Base-by-base conservation (phyloP, 2,797 vertebrate species). In the Hirundo rustica region DNA sequence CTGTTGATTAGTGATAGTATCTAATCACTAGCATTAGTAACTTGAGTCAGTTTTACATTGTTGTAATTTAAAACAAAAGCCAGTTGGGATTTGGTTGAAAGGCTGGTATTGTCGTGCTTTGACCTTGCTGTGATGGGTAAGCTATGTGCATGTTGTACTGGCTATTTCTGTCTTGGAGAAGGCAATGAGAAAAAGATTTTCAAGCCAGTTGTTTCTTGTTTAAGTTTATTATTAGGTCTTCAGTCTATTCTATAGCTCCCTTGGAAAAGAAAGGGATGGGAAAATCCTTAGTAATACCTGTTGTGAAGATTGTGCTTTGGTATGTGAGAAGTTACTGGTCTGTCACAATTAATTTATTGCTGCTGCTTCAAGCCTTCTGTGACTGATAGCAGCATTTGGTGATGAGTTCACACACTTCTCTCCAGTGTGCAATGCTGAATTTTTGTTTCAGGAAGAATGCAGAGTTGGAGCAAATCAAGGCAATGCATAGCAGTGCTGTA, bases 381-480 rank as follows among this genome's bases (percentile, higher is more conserved):
- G 54, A 62, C 42, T 65, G 40, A 4, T 22, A 55, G 38, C 6
- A 73, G 71, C 27, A 23, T 40, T 61, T 53, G 55, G 8, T 45
- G 12, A 20, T 13, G 42, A 23, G 10, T 62, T 77, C 18, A 83
- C 34, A 42, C 7, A 5, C 19, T 91, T 51, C 26, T 15, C 21
- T 87, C 34, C 25, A 83, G 40, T 0, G 0, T 16, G 5, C 16
- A 78, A 64, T 45, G 20, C 29, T 74, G 29, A 38, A 60, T 76
- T 95, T 60, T 32, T 30, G 34, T 93, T 87, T 61, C 88, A 99
- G 99, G 84, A 98, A 98, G 85, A 97, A 93, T 89, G 86, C 40
- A 7, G 98, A 99, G 42, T 62, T 98, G 50, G 96, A 97, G 36
- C 92, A 92, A 70, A 88, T 97, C 20, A 97, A 95, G 78, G 95